phyloP scores from a whole-genome alignment of 2,797 vertebrate species.

The Cheirogaleus major region DNA sequence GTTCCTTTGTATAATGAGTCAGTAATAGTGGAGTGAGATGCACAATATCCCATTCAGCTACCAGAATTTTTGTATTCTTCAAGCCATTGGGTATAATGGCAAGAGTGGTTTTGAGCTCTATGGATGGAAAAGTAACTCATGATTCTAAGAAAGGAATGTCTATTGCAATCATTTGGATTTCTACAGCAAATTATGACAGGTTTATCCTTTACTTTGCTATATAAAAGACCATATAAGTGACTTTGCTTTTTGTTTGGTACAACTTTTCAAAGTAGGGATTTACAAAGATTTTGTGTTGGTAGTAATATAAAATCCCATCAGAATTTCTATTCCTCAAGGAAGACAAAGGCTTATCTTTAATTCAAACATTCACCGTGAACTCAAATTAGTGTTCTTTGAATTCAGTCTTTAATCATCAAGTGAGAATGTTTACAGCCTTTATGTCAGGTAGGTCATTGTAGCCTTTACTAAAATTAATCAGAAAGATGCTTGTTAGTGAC shows the following conservation, averaged over 20 bases:
- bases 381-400: not conserved
- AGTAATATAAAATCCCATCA: not conserved
- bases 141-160: not conserved
- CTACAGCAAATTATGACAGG: not conserved
- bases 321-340: not conserved
- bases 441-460: not conserved
- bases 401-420: not conserved
- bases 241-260: not conserved
- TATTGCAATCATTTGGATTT: constrained; percentile 20
- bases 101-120: not conserved
- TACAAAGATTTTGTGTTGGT: not conserved
- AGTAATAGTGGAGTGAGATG: not conserved
- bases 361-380: not conserved
- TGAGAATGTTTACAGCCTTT: not conserved
- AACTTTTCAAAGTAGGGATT: not conserved
- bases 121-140: not conserved
- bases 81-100: not conserved
- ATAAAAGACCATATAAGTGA: not conserved
- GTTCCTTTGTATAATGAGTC: not conserved
- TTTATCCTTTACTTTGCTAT: not conserved
- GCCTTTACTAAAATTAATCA: not conserved
- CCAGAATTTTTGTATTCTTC: not conserved
- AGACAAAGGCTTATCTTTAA: not conserved
- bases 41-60: not conserved
- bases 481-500: not conserved